Conservation (phyloP, 92 coral and sea anemone genomes). For the Porites lobata region DNA sequence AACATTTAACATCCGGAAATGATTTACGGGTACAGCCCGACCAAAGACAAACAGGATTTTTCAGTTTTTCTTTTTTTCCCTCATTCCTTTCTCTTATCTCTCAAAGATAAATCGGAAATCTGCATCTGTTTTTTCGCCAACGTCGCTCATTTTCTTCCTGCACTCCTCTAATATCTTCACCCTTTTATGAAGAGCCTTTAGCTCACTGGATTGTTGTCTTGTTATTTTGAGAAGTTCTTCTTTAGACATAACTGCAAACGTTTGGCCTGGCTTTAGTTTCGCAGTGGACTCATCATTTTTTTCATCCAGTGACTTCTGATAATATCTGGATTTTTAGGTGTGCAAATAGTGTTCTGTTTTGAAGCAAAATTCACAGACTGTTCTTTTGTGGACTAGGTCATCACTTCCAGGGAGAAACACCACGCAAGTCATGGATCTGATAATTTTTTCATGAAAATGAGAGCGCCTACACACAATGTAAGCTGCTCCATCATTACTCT, state of each 20-base stretch:
- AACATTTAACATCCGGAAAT: constrained; percentile 43
- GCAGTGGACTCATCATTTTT: neutral
- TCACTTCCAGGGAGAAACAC: constrained; percentile 60
- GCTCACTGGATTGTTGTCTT: constrained; percentile 53
- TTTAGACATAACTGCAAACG: constrained; percentile 63
- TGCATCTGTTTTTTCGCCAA: neutral
- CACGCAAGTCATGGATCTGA: constrained; percentile 40
- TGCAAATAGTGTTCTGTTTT: constrained; percentile 52
- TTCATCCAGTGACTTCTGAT: constrained; percentile 19
- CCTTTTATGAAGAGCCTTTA: constrained; percentile 46
- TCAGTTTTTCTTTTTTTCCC: neutral
- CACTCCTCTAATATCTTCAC: constrained; percentile 44
- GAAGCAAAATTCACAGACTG: constrained; percentile 40
- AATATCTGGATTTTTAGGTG: constrained; percentile 46
- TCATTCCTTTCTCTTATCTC: neutral
- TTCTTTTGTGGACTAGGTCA: constrained; percentile 30
- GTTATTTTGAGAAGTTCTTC: constrained; percentile 37
- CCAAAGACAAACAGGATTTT: neutral
- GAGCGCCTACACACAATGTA: neutral
- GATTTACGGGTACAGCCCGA: constrained; percentile 7
- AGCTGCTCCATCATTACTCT: neutral
- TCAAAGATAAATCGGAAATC: neutral
- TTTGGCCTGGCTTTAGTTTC: neutral
- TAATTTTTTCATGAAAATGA: constrained; percentile 40
- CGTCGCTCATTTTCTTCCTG: neutral